These are phyloP conservation scores for Drosophila vallismaia DNA, from an alignment of 2,888 invertebrate species.

Conservation along the genomic window DNA sequence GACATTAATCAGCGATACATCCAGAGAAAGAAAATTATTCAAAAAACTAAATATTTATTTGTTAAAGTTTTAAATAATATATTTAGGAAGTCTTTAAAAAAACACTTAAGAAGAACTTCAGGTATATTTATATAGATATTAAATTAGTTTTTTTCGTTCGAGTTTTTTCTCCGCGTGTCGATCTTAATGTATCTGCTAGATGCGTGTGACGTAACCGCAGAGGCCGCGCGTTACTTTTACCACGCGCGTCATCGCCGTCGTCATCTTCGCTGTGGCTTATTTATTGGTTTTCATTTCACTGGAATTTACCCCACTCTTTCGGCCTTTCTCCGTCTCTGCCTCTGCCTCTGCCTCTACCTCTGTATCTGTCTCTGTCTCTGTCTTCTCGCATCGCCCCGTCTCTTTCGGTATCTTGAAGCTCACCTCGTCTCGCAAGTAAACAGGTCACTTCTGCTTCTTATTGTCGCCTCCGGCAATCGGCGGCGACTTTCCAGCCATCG, in stretches of 20 bases:
- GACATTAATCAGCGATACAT: not conserved
- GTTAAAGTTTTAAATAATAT: no score
- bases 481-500: constrained; percentile 26
- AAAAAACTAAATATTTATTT: no score
- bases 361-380: constrained; percentile 2
- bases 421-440: constrained; percentile 34
- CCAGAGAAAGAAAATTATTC: not conserved
- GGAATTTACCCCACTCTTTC: constrained; percentile 35
- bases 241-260: constrained; percentile 17
- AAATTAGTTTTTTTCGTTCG: no score
- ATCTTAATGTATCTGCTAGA: constrained; percentile 38
- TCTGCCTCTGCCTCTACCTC: constrained; percentile 5
- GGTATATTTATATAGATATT: no score
- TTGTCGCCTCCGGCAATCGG: constrained; percentile 5
- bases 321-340: constrained; percentile 6
- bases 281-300: constrained; percentile 52
- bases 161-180: constrained; percentile 4
- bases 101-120: no score
- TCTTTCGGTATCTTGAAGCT: constrained; percentile 19
- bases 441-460: constrained; percentile 21
- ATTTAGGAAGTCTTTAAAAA: no score
- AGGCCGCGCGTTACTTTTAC: constrained; percentile 41
- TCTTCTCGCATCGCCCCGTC: not conserved
- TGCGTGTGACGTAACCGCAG: constrained; percentile 49
- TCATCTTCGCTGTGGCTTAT: constrained; percentile 33